phyloP scores from a whole-genome alignment of 30 jellyfish, hydroid and myxozoan species.

The Aurelia coerulea region DNA sequence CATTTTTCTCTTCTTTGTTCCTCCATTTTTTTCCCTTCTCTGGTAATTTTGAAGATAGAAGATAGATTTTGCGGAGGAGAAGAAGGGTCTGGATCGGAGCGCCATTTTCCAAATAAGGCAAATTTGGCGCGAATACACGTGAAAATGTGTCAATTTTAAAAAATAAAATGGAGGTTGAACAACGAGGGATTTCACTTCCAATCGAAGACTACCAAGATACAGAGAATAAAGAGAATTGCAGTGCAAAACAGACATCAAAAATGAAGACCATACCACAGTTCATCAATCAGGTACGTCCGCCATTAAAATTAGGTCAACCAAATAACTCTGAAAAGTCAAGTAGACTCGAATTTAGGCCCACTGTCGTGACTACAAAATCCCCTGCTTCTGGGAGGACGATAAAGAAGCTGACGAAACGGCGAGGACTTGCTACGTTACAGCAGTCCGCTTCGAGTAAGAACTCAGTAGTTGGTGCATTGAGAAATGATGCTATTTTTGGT shows the following conservation, averaged over 20 bases:
- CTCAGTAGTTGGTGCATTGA: slow-evolving; percentile 35
- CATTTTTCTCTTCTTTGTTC: too few species aligned
- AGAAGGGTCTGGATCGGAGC: slow-evolving; percentile 44
- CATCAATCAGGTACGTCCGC: slow-evolving; percentile 37
- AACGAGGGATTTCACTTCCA: slow-evolving; percentile 8
- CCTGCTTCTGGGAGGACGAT: slow-evolving; percentile 40
- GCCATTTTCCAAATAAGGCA: slow-evolving; percentile 38
- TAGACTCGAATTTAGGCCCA: slow-evolving; percentile 19
- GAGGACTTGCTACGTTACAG: slow-evolving; percentile 85
- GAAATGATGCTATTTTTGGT: slow-evolving; percentile 3
- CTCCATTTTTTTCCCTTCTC: too few species aligned
- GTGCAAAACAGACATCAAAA: not conserved
- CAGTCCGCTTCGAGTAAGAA: slow-evolving; percentile 70
- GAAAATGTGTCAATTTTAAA: slow-evolving; percentile 45
- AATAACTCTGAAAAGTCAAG: not conserved
- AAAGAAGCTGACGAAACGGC: slow-evolving; percentile 55
- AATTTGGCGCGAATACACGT: slow-evolving; percentile 74
- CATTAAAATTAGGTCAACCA: slow-evolving; percentile 6
- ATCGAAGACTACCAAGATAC: slow-evolving; percentile 24
- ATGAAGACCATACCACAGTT: slow-evolving; percentile 64
- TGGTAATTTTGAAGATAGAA: too few species aligned
- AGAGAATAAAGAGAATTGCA: slow-evolving; percentile 16
- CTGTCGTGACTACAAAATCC: slow-evolving; percentile 39
- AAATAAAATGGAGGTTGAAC: slow-evolving; percentile 62
- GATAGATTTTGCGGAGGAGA: too few species aligned